phyloP scores from a whole-genome alignment of 2,113 vertebrate species.

The Cryptotis parvus region DNA sequence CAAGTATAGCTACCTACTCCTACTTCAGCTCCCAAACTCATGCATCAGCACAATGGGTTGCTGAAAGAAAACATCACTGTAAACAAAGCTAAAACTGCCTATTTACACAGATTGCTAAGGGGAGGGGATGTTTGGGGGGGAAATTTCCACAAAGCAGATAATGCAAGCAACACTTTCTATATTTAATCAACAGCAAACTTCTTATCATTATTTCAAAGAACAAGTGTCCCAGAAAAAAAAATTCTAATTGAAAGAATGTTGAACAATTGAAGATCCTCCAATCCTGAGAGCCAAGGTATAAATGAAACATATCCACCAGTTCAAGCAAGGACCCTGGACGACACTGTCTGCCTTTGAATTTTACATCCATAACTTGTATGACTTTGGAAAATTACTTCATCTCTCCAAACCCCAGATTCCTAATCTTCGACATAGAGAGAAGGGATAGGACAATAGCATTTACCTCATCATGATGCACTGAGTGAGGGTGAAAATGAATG shows the following conservation, averaged over 20 bases:
- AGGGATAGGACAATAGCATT: background rate
- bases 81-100: background rate
- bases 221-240: too few species aligned
- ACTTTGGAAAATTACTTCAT: background rate
- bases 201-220: too few species aligned
- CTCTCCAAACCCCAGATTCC: background rate
- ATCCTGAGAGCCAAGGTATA: background rate
- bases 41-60: background rate
- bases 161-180: too few species aligned
- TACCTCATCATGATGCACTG: background rate
- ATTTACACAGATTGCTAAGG: background rate
- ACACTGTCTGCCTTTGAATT: background rate
- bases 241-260: background rate
- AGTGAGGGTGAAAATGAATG: background rate
- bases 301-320: background rate
- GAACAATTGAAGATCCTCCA: background rate
- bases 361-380: background rate
- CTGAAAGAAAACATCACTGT: background rate
- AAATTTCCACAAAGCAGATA: too few species aligned
- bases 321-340: background rate
- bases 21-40: background rate
- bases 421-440: background rate
- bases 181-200: too few species aligned
- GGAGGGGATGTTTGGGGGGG: background rate
- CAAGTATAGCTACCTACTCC: background rate